Base-by-base conservation (phyloP, 2,113 vertebrate genomes). In the Phalacrocorax aristotelis region DNA sequence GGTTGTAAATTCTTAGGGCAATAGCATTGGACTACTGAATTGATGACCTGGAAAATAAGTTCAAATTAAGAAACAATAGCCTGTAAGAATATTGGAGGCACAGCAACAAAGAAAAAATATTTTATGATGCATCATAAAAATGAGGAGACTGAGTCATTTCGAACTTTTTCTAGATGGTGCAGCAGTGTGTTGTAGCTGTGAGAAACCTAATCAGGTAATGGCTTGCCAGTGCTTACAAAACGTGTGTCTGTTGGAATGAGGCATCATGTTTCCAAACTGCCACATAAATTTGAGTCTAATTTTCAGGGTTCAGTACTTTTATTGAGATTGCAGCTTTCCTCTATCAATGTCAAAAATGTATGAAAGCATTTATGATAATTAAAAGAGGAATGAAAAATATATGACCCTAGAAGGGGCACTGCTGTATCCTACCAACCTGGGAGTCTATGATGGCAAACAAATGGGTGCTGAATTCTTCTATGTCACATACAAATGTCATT, bases 281-380 rank as follows among this genome's bases (percentile, higher is more conserved):
- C 72, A 81, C 44, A 81, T 96, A 94, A 96, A 96, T 94, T 78
- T 81, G 72, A 97, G 44, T 68, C 62, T 95, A 90, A 93, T 96
- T 94, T 96, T 96, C 77, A 97, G 65, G 81, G 62, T 78, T 96
- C 74, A 81, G 38, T 92, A 95, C 49, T 95, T 97, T 78, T 85
- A 96, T 64, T 95, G 89, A 97, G 48, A 95, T 93, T 92, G 75
- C 6, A 58, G 15, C 44, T 95, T 91, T 94, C 97, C 82, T 87
- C 40, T 54, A 77, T 95, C 66, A 92, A 4, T 69, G 94, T 89
- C 57, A 96, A 65, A 93, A 93, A 94, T 87, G 61, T 94, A 78
- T 78, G 75, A 91, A 96, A 96, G 20, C 36, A 74, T 90, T 95
- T 96, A 90, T 77, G 66, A 48, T 90, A 88, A 84, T 90, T 92